phyloP scores from a whole-genome alignment of 37 sponge, comb jelly and placozoan genomes.

The Ianthella basta region DNA sequence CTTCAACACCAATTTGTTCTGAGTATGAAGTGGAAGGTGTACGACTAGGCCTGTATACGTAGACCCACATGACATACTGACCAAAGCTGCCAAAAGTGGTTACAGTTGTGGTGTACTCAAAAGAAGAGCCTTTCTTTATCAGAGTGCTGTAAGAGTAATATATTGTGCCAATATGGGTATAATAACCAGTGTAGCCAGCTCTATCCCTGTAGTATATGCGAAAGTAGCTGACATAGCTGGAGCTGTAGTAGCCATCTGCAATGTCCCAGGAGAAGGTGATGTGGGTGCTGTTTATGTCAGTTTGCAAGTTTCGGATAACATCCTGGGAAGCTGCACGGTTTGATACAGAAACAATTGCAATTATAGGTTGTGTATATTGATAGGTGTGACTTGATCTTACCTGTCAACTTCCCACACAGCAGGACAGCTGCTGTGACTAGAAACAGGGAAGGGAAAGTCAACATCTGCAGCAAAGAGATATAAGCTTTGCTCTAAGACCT shows the following conservation, averaged over 20 bases:
- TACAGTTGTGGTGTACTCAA: neutral
- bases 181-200: neutral
- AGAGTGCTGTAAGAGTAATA: neutral
- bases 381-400: too few relatives aligned
- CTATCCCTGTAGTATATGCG: neutral
- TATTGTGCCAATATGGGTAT: neutral
- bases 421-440: too few relatives aligned
- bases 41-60: neutral
- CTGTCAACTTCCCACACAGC: too few relatives aligned
- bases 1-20: constrained; percentile 1
- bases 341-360: too few relatives aligned
- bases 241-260: neutral
- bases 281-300: neutral
- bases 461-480: too few relatives aligned
- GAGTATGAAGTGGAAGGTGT: neutral
- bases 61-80: constrained; percentile 7
- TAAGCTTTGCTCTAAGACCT: too few relatives aligned
- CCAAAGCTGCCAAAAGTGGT: constrained; percentile 14
- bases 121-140: neutral
- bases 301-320: too few relatives aligned
- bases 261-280: constrained; percentile 25
- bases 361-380: too few relatives aligned
- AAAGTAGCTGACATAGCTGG: constrained; percentile 12
- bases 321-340: too few relatives aligned
- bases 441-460: too few relatives aligned